Evolutionary conservation across 2,888 invertebrate species (phyloP).

Genomic region (Caenorhabditis afra): DNA sequence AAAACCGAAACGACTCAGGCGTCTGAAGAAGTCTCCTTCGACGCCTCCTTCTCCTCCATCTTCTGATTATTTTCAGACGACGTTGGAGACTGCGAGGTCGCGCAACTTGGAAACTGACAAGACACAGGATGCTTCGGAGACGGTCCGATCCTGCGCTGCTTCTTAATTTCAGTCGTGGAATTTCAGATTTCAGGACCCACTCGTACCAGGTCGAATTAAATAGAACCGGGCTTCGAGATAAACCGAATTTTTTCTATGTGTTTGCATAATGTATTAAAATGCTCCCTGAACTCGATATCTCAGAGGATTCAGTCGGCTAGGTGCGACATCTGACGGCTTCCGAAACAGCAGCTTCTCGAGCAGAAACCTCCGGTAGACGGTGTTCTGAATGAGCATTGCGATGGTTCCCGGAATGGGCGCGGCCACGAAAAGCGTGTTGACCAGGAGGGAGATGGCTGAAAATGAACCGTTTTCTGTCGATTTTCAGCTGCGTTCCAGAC

Average conservation of each 20-base stretch:
- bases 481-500: background rate
- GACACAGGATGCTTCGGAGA: conserved; percentile 30
- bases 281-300: too few relatives aligned
- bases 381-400: conserved; percentile 25
- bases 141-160: conserved; percentile 4
- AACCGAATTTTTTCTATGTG: too few relatives aligned
- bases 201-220: conserved; percentile 8
- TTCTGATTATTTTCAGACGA: background rate
- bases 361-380: conserved; percentile 27
- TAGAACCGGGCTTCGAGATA: background rate
- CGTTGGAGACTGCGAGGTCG: background rate
- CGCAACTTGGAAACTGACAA: conserved; percentile 8
- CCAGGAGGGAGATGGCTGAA: conserved; percentile 15
- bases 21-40: too few relatives aligned
- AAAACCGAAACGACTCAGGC: too few relatives aligned
- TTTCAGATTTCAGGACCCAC: conserved; percentile 61
- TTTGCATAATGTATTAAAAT: too few relatives aligned
- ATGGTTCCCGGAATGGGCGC: conserved; percentile 37
- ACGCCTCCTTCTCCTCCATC: background rate
- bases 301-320: too few relatives aligned
- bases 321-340: background rate
- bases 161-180: background rate
- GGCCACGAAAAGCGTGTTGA: conserved; percentile 19
- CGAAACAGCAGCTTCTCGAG: conserved; percentile 4
- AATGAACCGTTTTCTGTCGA: too few relatives aligned